Percentiles rank a stretch among this genome's conserved stretches.
Evolutionary conservation across 2,113 vertebrate species (phyloP).

Genomic region (Alaudala cheleensis): DNA sequence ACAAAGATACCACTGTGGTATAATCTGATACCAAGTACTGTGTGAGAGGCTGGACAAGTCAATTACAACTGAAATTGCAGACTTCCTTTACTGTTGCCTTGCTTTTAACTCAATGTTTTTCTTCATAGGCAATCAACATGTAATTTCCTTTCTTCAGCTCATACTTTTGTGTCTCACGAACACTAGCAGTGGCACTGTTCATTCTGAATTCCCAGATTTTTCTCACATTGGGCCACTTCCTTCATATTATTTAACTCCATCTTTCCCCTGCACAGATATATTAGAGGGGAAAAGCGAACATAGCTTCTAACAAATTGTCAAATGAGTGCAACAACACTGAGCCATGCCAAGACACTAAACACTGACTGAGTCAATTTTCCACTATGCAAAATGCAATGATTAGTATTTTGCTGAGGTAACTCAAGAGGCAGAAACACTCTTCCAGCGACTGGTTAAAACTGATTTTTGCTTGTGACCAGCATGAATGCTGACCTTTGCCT

Average conservation of each 20-base stretch:
- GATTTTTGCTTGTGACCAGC: slow-evolving; percentile 89
- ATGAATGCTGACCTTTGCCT: slow-evolving; percentile 90
- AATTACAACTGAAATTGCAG: slow-evolving; percentile 11
- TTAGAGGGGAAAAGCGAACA: not conserved
- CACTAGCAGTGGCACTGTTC: not conserved
- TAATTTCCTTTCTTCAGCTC: not conserved
- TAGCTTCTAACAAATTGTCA: not conserved
- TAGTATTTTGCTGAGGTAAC: slow-evolving; percentile 35
- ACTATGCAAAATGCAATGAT: not conserved
- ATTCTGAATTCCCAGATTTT: not conserved
- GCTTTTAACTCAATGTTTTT: slow-evolving; percentile 16
- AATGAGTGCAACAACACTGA: not conserved
- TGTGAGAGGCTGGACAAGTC: not conserved
- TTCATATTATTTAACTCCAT: not conserved
- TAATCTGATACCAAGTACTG: not conserved
- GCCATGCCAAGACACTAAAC: not conserved
- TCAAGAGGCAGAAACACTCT: slow-evolving; percentile 49
- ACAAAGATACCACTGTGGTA: slow-evolving; percentile 46
- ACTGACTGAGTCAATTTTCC: not conserved
- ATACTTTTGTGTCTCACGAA: not conserved
- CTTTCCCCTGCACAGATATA: not conserved
- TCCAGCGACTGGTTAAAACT: slow-evolving; percentile 80
- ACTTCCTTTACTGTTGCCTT: not conserved
- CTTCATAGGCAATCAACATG: not conserved
- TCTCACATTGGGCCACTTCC: not conserved